Evolutionary conservation across 2,888 invertebrate genomes (phyloP), one percentile per base, ranked within the genome.

Genomic region (Phortica magna): DNA sequence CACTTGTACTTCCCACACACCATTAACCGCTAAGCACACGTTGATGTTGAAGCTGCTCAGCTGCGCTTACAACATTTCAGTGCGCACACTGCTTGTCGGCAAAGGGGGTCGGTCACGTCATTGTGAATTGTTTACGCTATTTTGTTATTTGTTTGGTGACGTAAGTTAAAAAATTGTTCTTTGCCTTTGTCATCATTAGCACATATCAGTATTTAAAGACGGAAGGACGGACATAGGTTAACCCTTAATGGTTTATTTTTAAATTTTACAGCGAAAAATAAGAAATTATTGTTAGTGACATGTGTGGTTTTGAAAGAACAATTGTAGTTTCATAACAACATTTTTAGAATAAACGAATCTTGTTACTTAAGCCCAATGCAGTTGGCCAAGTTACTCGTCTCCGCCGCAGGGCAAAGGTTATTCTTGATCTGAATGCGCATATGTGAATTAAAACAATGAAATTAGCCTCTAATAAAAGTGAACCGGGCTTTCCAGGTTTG

Each of bases 131-230:
- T 48, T 48, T 48, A 6, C 14, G 48, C 48, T 9, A 9, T 48
- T 48, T 48, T 17, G 59, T 59, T 59, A 2, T 17, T 22, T 17
- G n/a, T 59, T 12, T 42, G 73, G 61, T 73, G 73, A 73, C 73
- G 73, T 61, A 73, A 73, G 61, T 73, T 43, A 6, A 7, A 73
- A 59, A 22, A 31, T 31, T 31, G 7, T 31, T 48, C 53, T 70
- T 70, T 70, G 14, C 14, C 19, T 68, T 48, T 9, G 53, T 31
- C 43, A 53, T 70, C 70, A 70, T 70, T 70, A 70, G 70, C 70
- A 48, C 70, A 70, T 5, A 48, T 7, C 5, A 5, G 48, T 12
- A 48, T 48, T 12, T 48, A 6, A 48, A 12, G 48, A 48, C 48
- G 14, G 48, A 48, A 3, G 7, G 3, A 12, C 48, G 6, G 3